phyloP scores from a whole-genome alignment of 1,140 invertebrate species.

The Diabrotica undecimpunctata region DNA sequence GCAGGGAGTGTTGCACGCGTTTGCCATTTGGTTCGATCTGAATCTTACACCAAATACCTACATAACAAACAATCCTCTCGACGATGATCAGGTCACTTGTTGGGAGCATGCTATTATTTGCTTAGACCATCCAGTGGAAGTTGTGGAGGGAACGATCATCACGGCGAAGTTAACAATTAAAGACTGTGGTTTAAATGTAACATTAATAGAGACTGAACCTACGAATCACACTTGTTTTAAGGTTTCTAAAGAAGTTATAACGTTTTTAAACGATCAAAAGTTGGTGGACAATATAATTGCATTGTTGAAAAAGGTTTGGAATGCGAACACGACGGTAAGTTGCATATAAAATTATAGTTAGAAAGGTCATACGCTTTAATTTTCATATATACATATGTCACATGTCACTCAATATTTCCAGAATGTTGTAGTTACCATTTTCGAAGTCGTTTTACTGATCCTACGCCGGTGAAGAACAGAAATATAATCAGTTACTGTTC shows the following conservation, averaged over 20 bases:
- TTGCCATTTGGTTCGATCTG: slow-evolving; percentile 71
- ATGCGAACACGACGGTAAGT: slow-evolving; percentile 27
- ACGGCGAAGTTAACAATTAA: slow-evolving; percentile 49
- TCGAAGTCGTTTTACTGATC: too few species aligned
- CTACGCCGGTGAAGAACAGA: too few species aligned
- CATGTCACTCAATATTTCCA: too few species aligned
- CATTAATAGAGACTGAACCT: not conserved
- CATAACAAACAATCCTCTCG: slow-evolving; percentile 53
- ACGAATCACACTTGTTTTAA: slow-evolving; percentile 34
- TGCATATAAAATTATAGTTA: not conserved
- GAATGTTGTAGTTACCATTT: too few species aligned
- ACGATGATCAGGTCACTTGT: slow-evolving; percentile 55
- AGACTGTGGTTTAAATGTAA: slow-evolving; percentile 35
- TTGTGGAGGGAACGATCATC: slow-evolving; percentile 44
- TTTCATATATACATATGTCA: too few species aligned
- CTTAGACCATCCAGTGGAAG: slow-evolving; percentile 45
- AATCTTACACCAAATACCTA: slow-evolving; percentile 62
- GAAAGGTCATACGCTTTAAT: not conserved
- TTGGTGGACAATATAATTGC: slow-evolving; percentile 47
- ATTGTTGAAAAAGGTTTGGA: slow-evolving; percentile 45
- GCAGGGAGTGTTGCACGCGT: slow-evolving; percentile 49
- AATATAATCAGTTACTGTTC: too few species aligned
- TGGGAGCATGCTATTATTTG: slow-evolving; percentile 76
- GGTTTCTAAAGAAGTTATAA: slow-evolving; percentile 49
- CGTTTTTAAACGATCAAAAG: slow-evolving; percentile 56